Evolutionary conservation across 1,140 invertebrate genomes (phyloP).

Genomic region (Drosophila watanabei): DNA sequence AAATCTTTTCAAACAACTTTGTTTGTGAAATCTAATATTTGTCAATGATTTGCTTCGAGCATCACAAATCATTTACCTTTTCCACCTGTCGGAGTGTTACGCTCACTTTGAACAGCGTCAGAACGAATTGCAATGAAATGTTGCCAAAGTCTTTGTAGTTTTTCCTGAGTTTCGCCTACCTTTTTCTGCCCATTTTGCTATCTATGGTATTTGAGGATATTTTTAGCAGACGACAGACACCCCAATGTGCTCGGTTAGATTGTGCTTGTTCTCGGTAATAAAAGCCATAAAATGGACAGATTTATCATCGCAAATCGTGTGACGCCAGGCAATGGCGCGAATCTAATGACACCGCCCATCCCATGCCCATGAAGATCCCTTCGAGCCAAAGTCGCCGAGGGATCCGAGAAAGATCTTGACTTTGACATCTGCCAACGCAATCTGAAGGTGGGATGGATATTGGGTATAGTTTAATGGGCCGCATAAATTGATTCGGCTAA

Average conservation of each 20-base stretch:
- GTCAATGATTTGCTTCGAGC: conserved; percentile 2
- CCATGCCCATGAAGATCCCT: conserved; percentile 19
- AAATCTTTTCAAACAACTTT: background rate
- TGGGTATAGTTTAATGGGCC: conserved; percentile 50
- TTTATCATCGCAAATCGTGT: conserved; percentile 73
- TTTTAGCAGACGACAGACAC: conserved; percentile 49
- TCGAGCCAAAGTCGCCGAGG: background rate
- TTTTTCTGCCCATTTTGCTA: conserved; percentile 5
- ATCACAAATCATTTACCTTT: conserved; percentile 51
- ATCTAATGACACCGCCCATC: conserved; percentile 44
- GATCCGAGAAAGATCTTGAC: conserved; percentile 60
- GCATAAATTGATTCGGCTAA: conserved; percentile 67
- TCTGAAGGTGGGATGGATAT: conserved; percentile 38
- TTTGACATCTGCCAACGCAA: conserved; percentile 62
- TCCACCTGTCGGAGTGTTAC: conserved; percentile 50
- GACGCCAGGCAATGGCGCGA: conserved; percentile 66
- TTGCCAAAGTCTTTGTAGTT: conserved; percentile 5
- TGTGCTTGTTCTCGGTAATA: conserved; percentile 56
- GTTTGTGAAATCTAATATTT: conserved; percentile 17
- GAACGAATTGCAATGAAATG: conserved; percentile 29
- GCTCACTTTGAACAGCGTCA: conserved; percentile 51
- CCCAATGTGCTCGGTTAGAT: conserved; percentile 37
- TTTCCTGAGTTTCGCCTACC: conserved; percentile 10
- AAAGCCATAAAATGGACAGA: conserved; percentile 75
- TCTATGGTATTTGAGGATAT: conserved; percentile 31